A percentile compares a stretch with the other conserved stretches of the same genome.
Evolutionary conservation across 2,888 invertebrate species (phyloP).

Genomic region (Hesperia comma): DNA sequence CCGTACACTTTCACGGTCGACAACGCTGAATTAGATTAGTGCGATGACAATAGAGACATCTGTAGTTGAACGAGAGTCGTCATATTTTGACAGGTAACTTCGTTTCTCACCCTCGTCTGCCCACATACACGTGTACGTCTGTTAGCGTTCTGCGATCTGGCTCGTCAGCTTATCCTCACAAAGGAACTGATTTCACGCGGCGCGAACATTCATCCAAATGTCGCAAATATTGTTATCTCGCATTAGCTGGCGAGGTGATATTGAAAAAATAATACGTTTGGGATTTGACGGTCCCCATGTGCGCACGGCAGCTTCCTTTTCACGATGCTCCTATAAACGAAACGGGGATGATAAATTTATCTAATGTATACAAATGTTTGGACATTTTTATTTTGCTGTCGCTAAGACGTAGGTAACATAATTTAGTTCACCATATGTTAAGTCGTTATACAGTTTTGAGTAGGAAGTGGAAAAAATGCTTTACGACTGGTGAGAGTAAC

Average conservation of each 20-base stretch:
- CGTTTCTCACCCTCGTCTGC: conserved; percentile 72
- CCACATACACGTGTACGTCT: conserved; percentile 79
- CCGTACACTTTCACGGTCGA: conserved; percentile 77
- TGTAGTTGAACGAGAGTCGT: conserved; percentile 77
- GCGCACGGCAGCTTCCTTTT: conserved; percentile 80
- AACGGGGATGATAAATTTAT: conserved; percentile 83
- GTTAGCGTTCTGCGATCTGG: conserved; percentile 55
- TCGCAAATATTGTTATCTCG: conserved; percentile 80
- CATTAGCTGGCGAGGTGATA: conserved; percentile 76
- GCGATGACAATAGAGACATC: conserved; percentile 79
- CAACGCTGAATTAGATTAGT: conserved; percentile 79
- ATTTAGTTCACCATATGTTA: conserved; percentile 83
- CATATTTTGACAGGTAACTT: conserved; percentile 83
- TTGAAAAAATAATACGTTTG: conserved; percentile 83
- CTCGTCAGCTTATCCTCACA: conserved; percentile 64
- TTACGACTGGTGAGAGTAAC: conserved; percentile 77
- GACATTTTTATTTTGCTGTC: conserved; percentile 83
- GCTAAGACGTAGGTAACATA: conserved; percentile 81
- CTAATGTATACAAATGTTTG: conserved; percentile 84
- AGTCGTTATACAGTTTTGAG: conserved; percentile 72
- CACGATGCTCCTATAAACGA: conserved; percentile 69
- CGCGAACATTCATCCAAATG: conserved; percentile 81
- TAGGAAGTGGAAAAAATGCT: conserved; percentile 81
- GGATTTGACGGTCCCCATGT: conserved; percentile 82
- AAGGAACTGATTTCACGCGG: conserved; percentile 82